Evolutionary conservation across 2,113 vertebrate species (phyloP), one percentile per base, ranked within the genome.

Genomic region (Xiphophorus couchianus): DNA sequence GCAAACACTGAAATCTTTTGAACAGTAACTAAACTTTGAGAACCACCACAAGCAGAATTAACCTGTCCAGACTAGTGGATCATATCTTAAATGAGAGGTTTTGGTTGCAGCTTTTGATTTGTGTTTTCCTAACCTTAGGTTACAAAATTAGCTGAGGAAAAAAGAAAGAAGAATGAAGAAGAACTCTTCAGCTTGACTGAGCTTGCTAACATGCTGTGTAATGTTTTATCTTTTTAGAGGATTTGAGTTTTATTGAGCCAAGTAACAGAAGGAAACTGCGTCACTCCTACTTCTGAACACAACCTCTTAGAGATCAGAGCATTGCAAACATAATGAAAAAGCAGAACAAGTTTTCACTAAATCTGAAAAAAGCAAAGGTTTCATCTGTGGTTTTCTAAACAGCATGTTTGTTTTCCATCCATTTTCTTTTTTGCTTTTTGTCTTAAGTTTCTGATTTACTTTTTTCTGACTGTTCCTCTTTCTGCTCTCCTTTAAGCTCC

Each of bases 401-500:
- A n/a, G 51, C 51, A 58, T 11, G 51, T 17, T 25, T 25, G 25
- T n/a, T n/a, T 54, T 58, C 17, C 19, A n/a, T n/a, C 1, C 22
- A 9, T 58, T n/a, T n/a, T n/a, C 9, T 3, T 58, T 54, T 19
- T 58, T n/a, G 5, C 51, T n/a, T 17, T 58, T 58, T 25, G 51
- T 10, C 51, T 58, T n/a, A 7, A 39, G 4, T 39, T 66, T 28
- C 1, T 27, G 35, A 25, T 14, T 44, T 44, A 66, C 67, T 51
- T 28, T 17, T 25, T 42, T 10, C 60, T 73, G 35, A 51, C 37
- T 37, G n/a, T 61, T 77, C 2, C 71, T 72, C 48, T 27, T 5
- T 73, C 25, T 72, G 30, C 12, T 19, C 51, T 61, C 29, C 67
- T 28, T 76, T 75, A 67, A 93, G 91, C 73, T 69, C 71, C 87